Conservation (phyloP, 1,140 invertebrate species). For the Eulimnadia texana region DNA sequence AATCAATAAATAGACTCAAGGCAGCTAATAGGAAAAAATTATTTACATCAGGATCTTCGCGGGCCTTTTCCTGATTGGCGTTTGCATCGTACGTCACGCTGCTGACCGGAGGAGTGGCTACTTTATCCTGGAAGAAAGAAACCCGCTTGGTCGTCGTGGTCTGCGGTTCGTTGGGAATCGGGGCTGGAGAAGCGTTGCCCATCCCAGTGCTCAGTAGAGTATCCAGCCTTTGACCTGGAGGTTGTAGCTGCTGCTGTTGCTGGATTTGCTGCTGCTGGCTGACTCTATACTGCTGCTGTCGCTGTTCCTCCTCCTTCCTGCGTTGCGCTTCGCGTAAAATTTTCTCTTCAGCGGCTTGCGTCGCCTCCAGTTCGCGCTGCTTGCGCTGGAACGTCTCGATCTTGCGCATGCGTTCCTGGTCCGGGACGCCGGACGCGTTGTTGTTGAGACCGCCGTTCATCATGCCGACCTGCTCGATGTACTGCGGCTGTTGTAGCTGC, state of each 20-base stretch:
- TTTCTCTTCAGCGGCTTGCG: slow-evolving; percentile 27
- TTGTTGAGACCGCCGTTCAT: slow-evolving; percentile 13
- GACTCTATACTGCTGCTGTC: slow-evolving; percentile 14
- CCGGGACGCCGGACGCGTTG: not conserved
- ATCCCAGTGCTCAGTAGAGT: not conserved
- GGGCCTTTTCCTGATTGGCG: slow-evolving; percentile 38
- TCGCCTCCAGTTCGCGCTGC: slow-evolving; percentile 26
- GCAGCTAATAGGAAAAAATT: not conserved
- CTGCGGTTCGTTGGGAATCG: slow-evolving; percentile 15
- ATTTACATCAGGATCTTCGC: slow-evolving; percentile 69
- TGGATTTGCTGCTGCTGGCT: slow-evolving; percentile 19
- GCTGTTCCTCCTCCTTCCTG: slow-evolving; percentile 24
- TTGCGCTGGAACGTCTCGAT: slow-evolving; percentile 22
- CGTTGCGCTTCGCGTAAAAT: slow-evolving; percentile 27
- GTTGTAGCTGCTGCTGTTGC: slow-evolving; percentile 15
- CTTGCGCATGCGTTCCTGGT: slow-evolving; percentile 18
- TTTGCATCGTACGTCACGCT: slow-evolving; percentile 23
- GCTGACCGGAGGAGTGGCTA: not conserved
- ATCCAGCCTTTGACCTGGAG: not conserved
- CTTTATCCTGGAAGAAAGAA: slow-evolving; percentile 37
- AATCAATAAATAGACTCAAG: slow-evolving; percentile 1
- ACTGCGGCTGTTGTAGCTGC: slow-evolving; percentile 26
- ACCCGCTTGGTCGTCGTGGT: slow-evolving; percentile 37
- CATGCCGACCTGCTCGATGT: slow-evolving; percentile 23
- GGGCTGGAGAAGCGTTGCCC: slow-evolving; percentile 17